Evolutionary conservation across 2,113 vertebrate genomes (phyloP), one percentile per base, ranked within the genome.

Genomic region (Heterotis niloticus): DNA sequence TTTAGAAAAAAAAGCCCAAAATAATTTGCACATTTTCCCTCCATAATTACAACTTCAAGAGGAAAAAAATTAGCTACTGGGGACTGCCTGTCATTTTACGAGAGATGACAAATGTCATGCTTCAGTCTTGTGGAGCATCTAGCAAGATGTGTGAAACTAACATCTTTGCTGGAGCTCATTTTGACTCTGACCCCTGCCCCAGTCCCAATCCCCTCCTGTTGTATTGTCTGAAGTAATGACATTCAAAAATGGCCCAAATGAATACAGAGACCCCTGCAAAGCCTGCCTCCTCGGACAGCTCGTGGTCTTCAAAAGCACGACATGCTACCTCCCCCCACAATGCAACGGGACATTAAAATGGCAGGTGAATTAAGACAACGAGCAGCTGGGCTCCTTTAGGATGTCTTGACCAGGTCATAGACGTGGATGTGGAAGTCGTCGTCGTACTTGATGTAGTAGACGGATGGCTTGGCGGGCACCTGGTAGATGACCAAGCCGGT

Each of bases 391-490:
- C 78, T 81, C 78, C 83, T 84, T 86, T 93, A 94, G 86, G 93
- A 93, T 80, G 93, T 93, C 88, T 94, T 94, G 83, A 94, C 92
- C 83, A 94, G 88, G 79, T 94, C 92, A n/a, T 94, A 94, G 78
- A 94, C 93, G 57, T 94, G 92, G 80, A 94, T 91, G 89, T 94
- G 93, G 80, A 93, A 92, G 57, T 94, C 93, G 26, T 94, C 93
- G n/a, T 94, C 92, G 62, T 93, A 94, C 83, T 94, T 94, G 84
- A 94, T 94, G 89, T 93, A 94, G 84, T 94, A 94, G 54, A 94
- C 93, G 0, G 93, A 93, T 66, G 93, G 93, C 79, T 94, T 94
- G 20, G 93, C 93, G 0, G 92, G 93, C 51, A 94, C 93, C 85
- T 94, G 93, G 83, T 92, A 93, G 88, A 92, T 94, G 83, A 94